A percentile compares a stretch with the other conserved stretches of the same genome.
Conservation (phyloP, 2,888 invertebrate genomes). For the Chrysolina oricalcia region DNA sequence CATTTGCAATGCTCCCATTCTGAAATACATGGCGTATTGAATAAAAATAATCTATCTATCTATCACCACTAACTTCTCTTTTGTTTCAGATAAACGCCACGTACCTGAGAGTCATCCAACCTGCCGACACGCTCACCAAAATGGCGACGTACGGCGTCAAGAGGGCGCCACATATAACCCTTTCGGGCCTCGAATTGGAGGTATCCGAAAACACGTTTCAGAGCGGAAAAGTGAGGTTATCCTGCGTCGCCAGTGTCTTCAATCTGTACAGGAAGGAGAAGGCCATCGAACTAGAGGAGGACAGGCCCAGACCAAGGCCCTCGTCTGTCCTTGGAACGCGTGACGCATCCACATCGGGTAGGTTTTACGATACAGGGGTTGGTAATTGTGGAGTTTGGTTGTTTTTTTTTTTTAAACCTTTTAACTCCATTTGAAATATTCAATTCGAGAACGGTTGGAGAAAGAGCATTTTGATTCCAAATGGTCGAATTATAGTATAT, state of each 20-base stretch:
- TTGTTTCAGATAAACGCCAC: conserved; percentile 64
- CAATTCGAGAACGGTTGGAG: too few species aligned
- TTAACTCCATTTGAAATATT: too few species aligned
- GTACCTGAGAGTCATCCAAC: conserved; percentile 52
- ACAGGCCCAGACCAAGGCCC: conserved; percentile 82
- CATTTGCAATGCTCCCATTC: too few species aligned
- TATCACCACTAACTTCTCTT: too few species aligned
- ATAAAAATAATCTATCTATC: too few species aligned
- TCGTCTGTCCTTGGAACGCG: conserved; percentile 84
- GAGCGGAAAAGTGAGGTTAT: conserved; percentile 78
- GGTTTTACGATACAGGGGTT: neutral
- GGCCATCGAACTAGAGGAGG: conserved; percentile 81
- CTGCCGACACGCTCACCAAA: conserved; percentile 56
- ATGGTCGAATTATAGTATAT: too few species aligned
- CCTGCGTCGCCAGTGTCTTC: conserved; percentile 81
- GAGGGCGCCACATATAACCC: conserved; percentile 43
- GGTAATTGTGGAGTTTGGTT: neutral
- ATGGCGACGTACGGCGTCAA: conserved; percentile 26
- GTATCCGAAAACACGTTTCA: conserved; percentile 79
- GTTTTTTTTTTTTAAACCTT: too few species aligned
- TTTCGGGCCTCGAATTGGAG: conserved; percentile 74
- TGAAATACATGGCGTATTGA: too few species aligned
- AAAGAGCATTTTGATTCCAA: too few species aligned
- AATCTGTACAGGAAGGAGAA: conserved; percentile 79
- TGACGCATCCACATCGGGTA: conserved; percentile 72